A percentile compares a stretch with the other conserved stretches of the same genome.
These are phyloP conservation scores for Pollenia griseotomentosa DNA, from an alignment of 2,888 invertebrate genomes.

Conservation along the genomic window DNA sequence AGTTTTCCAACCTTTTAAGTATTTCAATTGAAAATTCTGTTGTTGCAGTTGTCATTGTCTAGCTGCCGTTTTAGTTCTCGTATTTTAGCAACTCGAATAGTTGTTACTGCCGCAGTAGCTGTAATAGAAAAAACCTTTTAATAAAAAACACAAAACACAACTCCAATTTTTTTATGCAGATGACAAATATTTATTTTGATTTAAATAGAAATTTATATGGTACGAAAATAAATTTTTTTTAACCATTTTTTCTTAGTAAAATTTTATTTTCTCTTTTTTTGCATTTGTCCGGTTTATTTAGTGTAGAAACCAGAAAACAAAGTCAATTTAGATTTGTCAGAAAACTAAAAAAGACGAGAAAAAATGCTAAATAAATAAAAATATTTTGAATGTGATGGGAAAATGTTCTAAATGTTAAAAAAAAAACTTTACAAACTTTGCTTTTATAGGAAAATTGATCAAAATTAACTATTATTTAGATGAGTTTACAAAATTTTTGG, in stretches of 20 bases:
- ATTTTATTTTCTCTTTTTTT: background rate
- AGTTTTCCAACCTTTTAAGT: background rate
- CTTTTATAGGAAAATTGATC: background rate
- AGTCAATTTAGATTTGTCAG: constrained; percentile 61
- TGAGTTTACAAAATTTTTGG: too few species aligned
- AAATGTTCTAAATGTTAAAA: background rate
- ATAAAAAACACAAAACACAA: background rate
- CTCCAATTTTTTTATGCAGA: constrained; percentile 62
- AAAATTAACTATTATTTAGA: too few species aligned
- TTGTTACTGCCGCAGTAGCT: constrained; percentile 32
- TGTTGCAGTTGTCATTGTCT: constrained; percentile 19
- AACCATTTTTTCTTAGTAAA: background rate
- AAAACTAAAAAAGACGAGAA: constrained; percentile 23
- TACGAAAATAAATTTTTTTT: constrained; percentile 26
- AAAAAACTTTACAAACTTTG: background rate
- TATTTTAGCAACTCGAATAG: constrained; percentile 11
- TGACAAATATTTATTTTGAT: constrained; percentile 71
- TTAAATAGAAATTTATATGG: constrained; percentile 64
- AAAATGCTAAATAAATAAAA: constrained; percentile 15
- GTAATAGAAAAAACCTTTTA: background rate
- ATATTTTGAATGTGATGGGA: constrained; percentile 1
- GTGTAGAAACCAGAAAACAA: constrained; percentile 48
- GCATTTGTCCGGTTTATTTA: constrained; percentile 4
- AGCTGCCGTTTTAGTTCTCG: constrained; percentile 13
- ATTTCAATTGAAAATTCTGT: constrained; percentile 5